Base-by-base conservation (phyloP, 2,113 vertebrate genomes). In the Setophaga petechia region DNA sequence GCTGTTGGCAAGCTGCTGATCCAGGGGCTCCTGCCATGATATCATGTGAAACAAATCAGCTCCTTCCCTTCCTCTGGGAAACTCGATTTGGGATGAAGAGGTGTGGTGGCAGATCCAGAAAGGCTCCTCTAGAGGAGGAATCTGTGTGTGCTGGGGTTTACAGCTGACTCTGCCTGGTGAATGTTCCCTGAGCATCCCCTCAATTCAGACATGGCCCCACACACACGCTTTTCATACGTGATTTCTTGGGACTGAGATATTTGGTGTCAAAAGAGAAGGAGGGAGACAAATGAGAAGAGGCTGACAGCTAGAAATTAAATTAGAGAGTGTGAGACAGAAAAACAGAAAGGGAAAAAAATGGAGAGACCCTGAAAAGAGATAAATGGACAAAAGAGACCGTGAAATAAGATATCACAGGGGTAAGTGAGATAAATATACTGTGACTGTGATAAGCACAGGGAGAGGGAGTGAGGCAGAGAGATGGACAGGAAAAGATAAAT, bases 341-440 rank as follows among this genome's bases (percentile, higher is more conserved):
- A 80, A 77, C 11, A 68, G 41, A 47, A 43, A 73, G 54, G 33
- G 28, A 87, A 82, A 89, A 76, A 89, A 87, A 69, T 20, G 30
- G 89, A 71, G 57, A 87, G 82, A 66, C 57, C 49, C 86, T 90
- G 92, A 81, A 91, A 91, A 76, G 76, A 96, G 85, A 94, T 78
- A 96, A 96, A 95, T 90, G 78, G 84, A 76, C 87, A 94, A 94
- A 93, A 90, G 89, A 89, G 76, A 93, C 80, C 89, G 63, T 91
- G 90, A 95, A 95, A 97, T 96, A 95, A 94, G 94, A 95, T 87
- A 93, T 91, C 87, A 90, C 67, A 57, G 59, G 85, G 74, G 39
- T 93, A 96, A 94, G 93, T 94, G 92, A 93, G 94, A 95, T 82
- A 96, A 96, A 96, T 96, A 92, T 18, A 96, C 82, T 94, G 65